phyloP scores from a whole-genome alignment of 2,888 invertebrate species.

The Magallana nippona region DNA sequence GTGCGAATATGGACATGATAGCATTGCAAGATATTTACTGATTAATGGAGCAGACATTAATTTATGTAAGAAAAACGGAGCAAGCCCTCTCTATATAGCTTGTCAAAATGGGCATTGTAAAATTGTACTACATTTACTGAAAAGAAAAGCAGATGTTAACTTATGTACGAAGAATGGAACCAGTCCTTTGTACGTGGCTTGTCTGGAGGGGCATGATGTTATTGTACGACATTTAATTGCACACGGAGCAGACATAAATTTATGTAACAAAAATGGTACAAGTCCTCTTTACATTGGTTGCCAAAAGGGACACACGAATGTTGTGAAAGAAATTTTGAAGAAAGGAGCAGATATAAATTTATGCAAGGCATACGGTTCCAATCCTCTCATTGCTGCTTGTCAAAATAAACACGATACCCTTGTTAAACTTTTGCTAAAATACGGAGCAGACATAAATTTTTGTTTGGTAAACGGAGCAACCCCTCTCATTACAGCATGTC shows the following conservation, averaged over 20 bases:
- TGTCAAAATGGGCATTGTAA: too few species aligned
- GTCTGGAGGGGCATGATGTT: neutral
- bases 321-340: neutral
- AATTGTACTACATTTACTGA: too few species aligned
- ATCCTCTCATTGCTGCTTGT: too few species aligned
- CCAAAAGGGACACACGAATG: neutral
- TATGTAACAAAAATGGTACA: neutral
- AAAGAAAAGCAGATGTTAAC: too few species aligned
- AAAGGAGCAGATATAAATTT: neutral
- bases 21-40: neutral
- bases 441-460: neutral
- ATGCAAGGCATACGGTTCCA: neutral
- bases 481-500: too few species aligned
- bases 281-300: neutral
- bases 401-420: too few species aligned
- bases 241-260: neutral
- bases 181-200: neutral
- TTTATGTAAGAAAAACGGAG: too few species aligned
- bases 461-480: too few species aligned
- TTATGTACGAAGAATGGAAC: neutral
- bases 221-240: neutral
- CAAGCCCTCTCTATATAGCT: too few species aligned
- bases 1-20: too few species aligned
- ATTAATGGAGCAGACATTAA: neutral
- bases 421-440: neutral